Conservation (phyloP, 2,113 vertebrate species). For the Philantomba maxwellii region DNA sequence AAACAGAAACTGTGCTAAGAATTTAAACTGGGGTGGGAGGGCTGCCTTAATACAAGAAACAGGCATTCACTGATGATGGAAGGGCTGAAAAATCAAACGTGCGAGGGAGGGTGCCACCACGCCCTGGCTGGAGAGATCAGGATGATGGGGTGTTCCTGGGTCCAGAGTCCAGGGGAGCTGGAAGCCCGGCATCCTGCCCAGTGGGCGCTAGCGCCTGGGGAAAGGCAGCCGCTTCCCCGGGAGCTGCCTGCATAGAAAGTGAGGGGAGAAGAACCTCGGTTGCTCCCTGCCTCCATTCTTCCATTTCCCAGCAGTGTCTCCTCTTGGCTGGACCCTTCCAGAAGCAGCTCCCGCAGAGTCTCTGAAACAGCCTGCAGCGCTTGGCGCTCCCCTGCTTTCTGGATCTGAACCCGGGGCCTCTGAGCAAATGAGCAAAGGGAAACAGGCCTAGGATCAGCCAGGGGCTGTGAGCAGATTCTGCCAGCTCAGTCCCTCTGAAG, state of each 20-base stretch:
- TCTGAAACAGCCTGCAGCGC: not conserved
- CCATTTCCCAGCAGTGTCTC: not conserved
- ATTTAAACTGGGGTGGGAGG: not conserved
- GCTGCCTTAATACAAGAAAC: not conserved
- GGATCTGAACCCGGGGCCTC: rapidly evolving
- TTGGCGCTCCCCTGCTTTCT: not conserved
- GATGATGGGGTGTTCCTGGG: rapidly evolving
- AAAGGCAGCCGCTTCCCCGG: not conserved
- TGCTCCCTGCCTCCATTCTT: not conserved
- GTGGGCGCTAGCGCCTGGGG: rapidly evolving
- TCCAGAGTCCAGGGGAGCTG: not conserved
- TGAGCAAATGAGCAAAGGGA: not conserved
- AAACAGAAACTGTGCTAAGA: not conserved
- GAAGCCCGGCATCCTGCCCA: not conserved
- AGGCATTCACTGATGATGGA: rapidly evolving
- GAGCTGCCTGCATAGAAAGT: not conserved
- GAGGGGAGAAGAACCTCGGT: rapidly evolving
- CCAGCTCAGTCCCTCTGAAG: not conserved
- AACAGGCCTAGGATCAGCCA: not conserved
- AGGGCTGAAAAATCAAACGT: not conserved
- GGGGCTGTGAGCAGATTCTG: not conserved
- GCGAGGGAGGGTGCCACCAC: not conserved
- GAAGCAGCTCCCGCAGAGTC: rapidly evolving
- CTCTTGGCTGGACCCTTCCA: not conserved
- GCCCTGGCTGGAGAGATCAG: not conserved